Evolutionary conservation across 1,140 invertebrate species (phyloP).

Genomic region (Pararge aegeria): DNA sequence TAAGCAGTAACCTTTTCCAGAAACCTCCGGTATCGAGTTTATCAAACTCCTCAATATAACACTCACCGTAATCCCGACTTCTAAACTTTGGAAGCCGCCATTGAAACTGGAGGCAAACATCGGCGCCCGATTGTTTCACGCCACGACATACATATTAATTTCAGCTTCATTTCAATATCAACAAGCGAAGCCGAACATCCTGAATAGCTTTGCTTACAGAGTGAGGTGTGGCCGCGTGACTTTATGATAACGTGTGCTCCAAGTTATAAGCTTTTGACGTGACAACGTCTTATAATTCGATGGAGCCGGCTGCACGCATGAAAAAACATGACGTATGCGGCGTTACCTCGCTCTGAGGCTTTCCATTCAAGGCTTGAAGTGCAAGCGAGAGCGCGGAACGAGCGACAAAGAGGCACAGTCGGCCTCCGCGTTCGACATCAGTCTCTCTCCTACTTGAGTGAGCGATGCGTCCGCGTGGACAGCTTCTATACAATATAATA

Average conservation of each 20-base stretch:
- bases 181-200: conserved; percentile 54
- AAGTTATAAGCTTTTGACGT: conserved; percentile 20
- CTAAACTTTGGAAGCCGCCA: conserved; percentile 21
- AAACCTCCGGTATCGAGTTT: background rate
- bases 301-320: too few species aligned
- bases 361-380: too few species aligned
- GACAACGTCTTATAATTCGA: too few species aligned
- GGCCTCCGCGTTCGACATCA: too few species aligned
- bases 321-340: too few species aligned
- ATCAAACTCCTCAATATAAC: conserved; percentile 19
- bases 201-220: conserved; percentile 37
- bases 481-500: background rate
- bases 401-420: too few species aligned
- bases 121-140: conserved; percentile 38
- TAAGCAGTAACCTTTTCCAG: background rate
- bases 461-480: too few species aligned
- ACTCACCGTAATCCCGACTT: conserved; percentile 19
- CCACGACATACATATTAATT: conserved; percentile 54
- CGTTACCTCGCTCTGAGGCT: too few species aligned
- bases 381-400: too few species aligned
- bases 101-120: conserved; percentile 42
- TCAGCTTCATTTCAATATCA: conserved; percentile 68
- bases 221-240: conserved; percentile 30
- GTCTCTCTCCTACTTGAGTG: too few species aligned
- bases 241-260: conserved; percentile 15